phyloP scores from a whole-genome alignment of 2,113 vertebrate genomes.

The Megaceryle torquata region DNA sequence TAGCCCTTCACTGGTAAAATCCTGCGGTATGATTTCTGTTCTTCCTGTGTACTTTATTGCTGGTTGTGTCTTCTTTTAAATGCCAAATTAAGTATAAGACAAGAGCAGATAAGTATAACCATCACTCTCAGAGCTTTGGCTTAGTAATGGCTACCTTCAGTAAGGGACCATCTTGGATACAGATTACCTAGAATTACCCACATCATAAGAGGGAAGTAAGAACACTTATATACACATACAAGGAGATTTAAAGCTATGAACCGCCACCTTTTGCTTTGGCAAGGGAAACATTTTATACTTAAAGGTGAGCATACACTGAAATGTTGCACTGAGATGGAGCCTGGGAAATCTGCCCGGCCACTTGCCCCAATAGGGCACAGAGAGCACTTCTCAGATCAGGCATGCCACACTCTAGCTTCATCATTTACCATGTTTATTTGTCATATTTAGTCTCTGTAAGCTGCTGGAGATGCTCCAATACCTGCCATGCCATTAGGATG shows the following conservation, averaged over 20 bases:
- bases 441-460: neutral
- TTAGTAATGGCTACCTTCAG: neutral
- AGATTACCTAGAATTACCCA: neutral
- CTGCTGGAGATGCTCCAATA: neutral
- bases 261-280: neutral
- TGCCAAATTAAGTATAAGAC: neutral
- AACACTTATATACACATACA: accelerated
- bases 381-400: neutral
- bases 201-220: neutral
- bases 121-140: neutral
- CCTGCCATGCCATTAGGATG: neutral
- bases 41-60: neutral
- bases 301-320: neutral
- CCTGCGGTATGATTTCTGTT: neutral
- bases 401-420: neutral
- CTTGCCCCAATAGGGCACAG: neutral
- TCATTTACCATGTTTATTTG: neutral
- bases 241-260: neutral
- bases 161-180: neutral
- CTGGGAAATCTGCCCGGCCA: neutral
- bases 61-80: neutral
- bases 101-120: neutral
- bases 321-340: neutral
- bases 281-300: neutral
- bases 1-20: neutral